These are phyloP conservation scores for Mormyrus lacerda DNA, from an alignment of 2,113 vertebrate species.

Conservation along the genomic window DNA sequence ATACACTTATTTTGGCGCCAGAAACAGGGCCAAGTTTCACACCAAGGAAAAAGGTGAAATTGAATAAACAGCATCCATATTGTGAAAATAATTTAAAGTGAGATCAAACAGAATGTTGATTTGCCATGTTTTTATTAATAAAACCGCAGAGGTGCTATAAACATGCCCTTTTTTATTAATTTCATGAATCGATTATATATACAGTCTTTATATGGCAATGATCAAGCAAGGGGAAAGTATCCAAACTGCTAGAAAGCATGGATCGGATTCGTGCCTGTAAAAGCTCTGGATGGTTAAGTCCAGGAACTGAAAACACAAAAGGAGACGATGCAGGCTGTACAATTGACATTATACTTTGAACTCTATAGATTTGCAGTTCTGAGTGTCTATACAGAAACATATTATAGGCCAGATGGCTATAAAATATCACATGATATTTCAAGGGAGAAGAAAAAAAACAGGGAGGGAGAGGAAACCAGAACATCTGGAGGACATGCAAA, in stretches of 20 bases:
- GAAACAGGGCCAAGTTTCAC: not conserved
- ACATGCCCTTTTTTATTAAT: not conserved
- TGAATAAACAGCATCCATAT: not conserved
- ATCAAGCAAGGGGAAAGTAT: not conserved
- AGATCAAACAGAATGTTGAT: not conserved
- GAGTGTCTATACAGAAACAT: not conserved
- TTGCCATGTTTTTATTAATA: not conserved
- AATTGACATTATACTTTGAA: not conserved
- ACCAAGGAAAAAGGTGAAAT: not conserved
- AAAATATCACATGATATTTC: not conserved
- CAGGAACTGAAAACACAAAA: not conserved
- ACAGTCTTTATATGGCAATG: not conserved
- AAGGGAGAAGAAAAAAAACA: not conserved
- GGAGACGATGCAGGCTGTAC: not conserved
- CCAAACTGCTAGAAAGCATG: not conserved
- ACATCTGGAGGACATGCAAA: slow-evolving; percentile 5
- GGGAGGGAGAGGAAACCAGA: not conserved
- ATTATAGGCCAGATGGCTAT: not conserved
- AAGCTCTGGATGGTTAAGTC: not conserved
- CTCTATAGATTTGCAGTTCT: not conserved
- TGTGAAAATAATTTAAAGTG: not conserved
- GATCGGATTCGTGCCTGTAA: not conserved
- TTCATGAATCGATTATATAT: not conserved
- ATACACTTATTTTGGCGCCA: not conserved
- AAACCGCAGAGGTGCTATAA: not conserved